Base-by-base conservation (phyloP, 2,797 vertebrate genomes). In the Acipenser transmontanus region DNA sequence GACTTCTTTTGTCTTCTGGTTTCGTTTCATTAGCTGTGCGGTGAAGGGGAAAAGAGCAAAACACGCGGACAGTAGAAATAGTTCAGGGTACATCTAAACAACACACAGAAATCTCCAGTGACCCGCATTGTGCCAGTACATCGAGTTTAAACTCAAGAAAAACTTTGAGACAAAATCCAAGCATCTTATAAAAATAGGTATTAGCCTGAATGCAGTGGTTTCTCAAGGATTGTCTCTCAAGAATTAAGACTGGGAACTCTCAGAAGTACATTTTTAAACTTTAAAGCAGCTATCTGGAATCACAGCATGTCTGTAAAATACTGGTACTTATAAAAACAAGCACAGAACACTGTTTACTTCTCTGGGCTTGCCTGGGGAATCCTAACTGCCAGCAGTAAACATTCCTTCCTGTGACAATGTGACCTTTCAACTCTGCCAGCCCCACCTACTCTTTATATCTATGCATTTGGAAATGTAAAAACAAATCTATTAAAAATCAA, bases 1-100 rank as follows among this genome's bases (percentile, higher is more conserved):
- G 71, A 78, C 77, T 81, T 75, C 74, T 81, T 85, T 81, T 83
- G 81, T 87, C 80, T 72, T 78, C 68, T 76, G 78, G 70, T 84
- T 81, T 77, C 66, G 76, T 78, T 81, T 79, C 81, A 80, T 84
- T 72, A 69, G 64, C 74, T 81, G 82, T 75, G 74, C 72, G 61
- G 75, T 81, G 85, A 70, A 84, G 83, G 75, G 78, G 72, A 81
- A 63, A 6, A 47, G 50, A n/a, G 17, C 17, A 17, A n/a, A 10
- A 57, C 54, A 1, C 54, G 11, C 4, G 10, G 54, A 34, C 14
- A 61, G 8, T 9, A 61, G 17, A 8, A 13, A 9, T 49, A 48
- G 61, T 14, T n/a, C 12, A 47, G 50, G 47, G 14, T 49, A 17
- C 11, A 11, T 50, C 17, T 8, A 17, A 49, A 13, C 7, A 54